Conservation (phyloP, 64 coral and sea anemone genomes). For the Anthopleura sola region DNA sequence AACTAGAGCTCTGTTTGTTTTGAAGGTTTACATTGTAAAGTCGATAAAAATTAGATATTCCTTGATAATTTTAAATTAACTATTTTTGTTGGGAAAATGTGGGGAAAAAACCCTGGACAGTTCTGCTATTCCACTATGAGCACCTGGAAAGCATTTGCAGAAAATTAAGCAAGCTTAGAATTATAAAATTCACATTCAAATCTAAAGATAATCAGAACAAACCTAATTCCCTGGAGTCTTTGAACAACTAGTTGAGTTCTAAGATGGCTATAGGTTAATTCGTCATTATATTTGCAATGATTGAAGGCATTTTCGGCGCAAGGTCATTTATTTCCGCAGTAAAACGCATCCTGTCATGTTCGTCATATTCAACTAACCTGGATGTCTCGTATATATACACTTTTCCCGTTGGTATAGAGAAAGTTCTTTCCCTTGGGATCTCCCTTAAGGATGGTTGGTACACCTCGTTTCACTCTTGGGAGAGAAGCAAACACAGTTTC, state of each 20-base stretch:
- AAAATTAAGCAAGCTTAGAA: neutral
- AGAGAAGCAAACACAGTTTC: slow-evolving; percentile 67
- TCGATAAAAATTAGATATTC: too few species aligned
- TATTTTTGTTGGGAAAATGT: too few species aligned
- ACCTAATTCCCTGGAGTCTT: neutral
- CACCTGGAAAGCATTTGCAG: too few species aligned
- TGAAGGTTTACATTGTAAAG: neutral
- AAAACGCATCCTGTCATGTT: neutral
- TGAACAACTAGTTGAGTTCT: neutral
- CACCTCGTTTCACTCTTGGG: slow-evolving; percentile 68
- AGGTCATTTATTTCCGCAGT: slow-evolving; percentile 3
- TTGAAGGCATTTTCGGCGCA: neutral
- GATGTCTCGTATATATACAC: slow-evolving; percentile 87
- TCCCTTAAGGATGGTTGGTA: slow-evolving; percentile 61
- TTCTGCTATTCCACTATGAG: too few species aligned
- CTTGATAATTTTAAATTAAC: too few species aligned
- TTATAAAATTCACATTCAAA: too few species aligned
- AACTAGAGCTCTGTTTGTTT: neutral
- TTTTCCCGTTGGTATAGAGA: slow-evolving; percentile 75
- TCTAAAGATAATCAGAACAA: neutral
- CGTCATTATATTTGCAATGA: neutral
- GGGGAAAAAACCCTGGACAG: too few species aligned
- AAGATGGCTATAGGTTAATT: neutral
- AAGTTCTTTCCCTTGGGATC: slow-evolving; percentile 96
- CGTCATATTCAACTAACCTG: slow-evolving; percentile 46